Base-by-base conservation (phyloP, 2,797 vertebrate genomes). In the Sebastes matsubarae region DNA sequence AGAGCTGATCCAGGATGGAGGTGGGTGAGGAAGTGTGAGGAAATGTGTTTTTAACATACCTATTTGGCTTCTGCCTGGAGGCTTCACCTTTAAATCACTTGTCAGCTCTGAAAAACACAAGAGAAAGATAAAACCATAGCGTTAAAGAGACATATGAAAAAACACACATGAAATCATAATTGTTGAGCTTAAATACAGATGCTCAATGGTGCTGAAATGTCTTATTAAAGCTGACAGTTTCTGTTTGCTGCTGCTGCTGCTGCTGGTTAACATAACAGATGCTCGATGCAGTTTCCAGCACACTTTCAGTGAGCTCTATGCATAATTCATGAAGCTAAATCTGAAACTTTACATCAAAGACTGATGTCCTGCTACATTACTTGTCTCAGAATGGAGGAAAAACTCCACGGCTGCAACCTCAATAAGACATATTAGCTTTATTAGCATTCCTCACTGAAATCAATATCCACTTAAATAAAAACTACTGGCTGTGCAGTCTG, bases 81-180 rank as follows among this genome's bases (percentile, higher is more conserved):
- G 96, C 83, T 96, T 96, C 72, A 94, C 90, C 85, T 97, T 96
- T 89, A 98, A 90, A 79, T 98, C 97, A 24, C 91, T 96, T 7
- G 96, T 97, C 89, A 98, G 89, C 92, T 97, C 97, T 98, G 92
- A 72, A 83, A 90, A 80, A 80, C 9, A 84, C 2, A 84, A 72
- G 38, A 73, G 38, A 75, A n/a, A 82, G 38, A 72, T 8, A 64
- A 29, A 75, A 13, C 80, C 3, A 69, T 12, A 72, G 4, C 2
- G 50, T 76, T 59, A 64, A 29, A 79, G 18, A 61, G 18, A 61
- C 18, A 68, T 9, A 30, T 18, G 2, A 42, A 42, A 14, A 42
- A 16, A 18, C 42, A 18, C 7, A 68, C 52, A 64, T 55, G 4
- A 55, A 79, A 55, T 46, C 16, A 32, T 11, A 42, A 61, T 1